phyloP scores from a whole-genome alignment of 1,140 invertebrate species.

The Pogonomyrmex barbatus region DNA sequence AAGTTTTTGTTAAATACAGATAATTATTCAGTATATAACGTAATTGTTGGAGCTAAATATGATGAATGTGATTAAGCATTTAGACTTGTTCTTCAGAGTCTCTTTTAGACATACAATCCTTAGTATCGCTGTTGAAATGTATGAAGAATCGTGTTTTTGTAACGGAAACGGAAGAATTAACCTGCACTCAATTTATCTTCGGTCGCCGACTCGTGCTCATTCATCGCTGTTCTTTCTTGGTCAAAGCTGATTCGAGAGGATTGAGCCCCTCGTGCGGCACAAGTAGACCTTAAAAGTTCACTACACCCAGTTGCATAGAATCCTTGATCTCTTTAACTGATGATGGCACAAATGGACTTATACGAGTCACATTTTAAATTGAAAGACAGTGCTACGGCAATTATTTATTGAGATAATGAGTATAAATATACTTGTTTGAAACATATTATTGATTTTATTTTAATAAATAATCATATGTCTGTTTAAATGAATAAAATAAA shows the following conservation, averaged over 20 bases:
- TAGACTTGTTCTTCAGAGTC: neutral
- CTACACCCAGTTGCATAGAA: constrained; percentile 21
- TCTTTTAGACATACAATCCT: constrained; percentile 25
- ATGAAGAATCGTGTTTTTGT: constrained; percentile 14
- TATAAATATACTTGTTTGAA: neutral
- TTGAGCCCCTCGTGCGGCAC: constrained; percentile 36
- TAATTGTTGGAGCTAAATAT: neutral
- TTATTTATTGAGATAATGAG: neutral
- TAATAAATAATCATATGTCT: neutral
- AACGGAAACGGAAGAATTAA: constrained; percentile 60
- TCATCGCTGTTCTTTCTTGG: constrained; percentile 58
- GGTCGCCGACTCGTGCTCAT: constrained; percentile 61
- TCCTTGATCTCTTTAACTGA: constrained; percentile 10
- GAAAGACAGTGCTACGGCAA: neutral
- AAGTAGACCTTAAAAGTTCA: constrained; percentile 50
- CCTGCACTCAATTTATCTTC: constrained; percentile 58
- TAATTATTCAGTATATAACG: neutral
- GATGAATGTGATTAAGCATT: constrained; percentile 5
- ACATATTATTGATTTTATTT: constrained; percentile 7
- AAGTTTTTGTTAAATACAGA: neutral
- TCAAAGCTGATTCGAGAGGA: constrained; percentile 54
- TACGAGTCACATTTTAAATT: neutral
- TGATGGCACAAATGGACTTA: neutral
- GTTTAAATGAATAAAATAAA: neutral
- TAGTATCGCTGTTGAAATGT: neutral